A percentile compares a stretch with the other conserved stretches of the same genome.
These are phyloP conservation scores for Equus przewalskii DNA, from an alignment of 2,113 vertebrate genomes.

Conservation along the genomic window DNA sequence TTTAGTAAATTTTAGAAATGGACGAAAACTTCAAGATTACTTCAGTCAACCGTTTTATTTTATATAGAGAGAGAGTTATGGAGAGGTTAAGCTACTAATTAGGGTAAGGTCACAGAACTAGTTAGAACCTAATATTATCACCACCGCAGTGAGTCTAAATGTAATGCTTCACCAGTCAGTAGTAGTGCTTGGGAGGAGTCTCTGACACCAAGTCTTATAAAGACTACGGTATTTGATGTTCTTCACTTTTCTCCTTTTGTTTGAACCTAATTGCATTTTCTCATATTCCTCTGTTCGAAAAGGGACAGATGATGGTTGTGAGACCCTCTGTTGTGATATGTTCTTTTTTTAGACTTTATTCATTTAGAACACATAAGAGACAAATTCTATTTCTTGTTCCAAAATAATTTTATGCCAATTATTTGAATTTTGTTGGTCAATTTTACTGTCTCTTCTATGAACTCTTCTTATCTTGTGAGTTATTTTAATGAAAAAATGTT, in stretches of 20 bases:
- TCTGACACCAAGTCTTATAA: not conserved
- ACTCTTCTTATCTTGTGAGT: not conserved
- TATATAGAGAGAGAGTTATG: not conserved
- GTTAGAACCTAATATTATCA: not conserved
- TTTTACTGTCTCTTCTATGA: not conserved
- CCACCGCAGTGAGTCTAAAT: not conserved
- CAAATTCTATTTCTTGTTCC: not conserved
- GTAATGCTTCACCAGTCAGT: not conserved
- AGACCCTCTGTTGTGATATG: not conserved
- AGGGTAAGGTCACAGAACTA: not conserved
- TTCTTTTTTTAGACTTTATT: not conserved
- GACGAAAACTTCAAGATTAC: not conserved
- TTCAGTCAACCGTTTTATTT: not conserved
- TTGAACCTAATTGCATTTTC: not conserved
- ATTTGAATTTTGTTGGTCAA: not conserved
- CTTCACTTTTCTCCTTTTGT: not conserved
- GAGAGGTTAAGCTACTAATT: not conserved
- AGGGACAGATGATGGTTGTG: not conserved
- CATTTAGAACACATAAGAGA: not conserved
- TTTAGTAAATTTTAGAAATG: constrained; percentile 14
- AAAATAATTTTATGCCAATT: not conserved
- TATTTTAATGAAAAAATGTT: not conserved
- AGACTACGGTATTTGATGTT: not conserved
- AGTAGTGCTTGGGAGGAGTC: not conserved
- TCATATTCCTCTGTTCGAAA: not conserved